phyloP scores from a whole-genome alignment of 2,797 vertebrate genomes.

The Sphaeramia orbicularis region DNA sequence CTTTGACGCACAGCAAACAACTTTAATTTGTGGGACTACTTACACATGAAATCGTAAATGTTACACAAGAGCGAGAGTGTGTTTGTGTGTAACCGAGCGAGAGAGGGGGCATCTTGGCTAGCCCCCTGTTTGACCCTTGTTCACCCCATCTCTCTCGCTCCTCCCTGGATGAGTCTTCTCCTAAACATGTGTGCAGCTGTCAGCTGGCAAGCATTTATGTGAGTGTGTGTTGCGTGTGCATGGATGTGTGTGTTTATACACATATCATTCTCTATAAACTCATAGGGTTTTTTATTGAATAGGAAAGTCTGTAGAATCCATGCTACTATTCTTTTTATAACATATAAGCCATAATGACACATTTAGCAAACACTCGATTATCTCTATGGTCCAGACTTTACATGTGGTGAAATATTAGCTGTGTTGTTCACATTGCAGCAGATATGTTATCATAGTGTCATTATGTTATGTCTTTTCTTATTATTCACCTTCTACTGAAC shows the following conservation, averaged over 20 bases:
- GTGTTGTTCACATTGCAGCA: constrained; percentile 4
- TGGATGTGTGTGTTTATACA: constrained; percentile 34
- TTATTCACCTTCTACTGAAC: constrained; percentile 26
- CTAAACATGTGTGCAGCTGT: constrained; percentile 79
- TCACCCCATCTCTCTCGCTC: constrained; percentile 62
- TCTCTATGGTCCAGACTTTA: too few species aligned
- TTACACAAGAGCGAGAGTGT: constrained; percentile 26
- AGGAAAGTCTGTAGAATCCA: constrained; percentile 1
- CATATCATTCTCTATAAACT: constrained; percentile 11
- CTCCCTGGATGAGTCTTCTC: constrained; percentile 64
- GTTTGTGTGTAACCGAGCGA: not conserved
- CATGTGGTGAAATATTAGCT: too few species aligned
- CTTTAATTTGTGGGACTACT: constrained; percentile 46
- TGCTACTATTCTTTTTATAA: too few species aligned
- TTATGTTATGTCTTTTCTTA: constrained; percentile 26
- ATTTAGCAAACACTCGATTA: not conserved
- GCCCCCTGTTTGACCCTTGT: constrained; percentile 66
- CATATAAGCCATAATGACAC: too few species aligned
- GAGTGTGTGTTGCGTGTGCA: constrained; percentile 43
- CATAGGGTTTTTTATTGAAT: constrained; percentile 22
- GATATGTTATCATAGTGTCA: constrained; percentile 6
- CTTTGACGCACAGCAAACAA: constrained; percentile 45
- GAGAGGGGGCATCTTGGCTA: constrained; percentile 51
- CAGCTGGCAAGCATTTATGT: constrained; percentile 68
- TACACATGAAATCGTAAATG: constrained; percentile 59